Conservation (phyloP, 2,113 vertebrate genomes). For the Ondatra zibethicus region DNA sequence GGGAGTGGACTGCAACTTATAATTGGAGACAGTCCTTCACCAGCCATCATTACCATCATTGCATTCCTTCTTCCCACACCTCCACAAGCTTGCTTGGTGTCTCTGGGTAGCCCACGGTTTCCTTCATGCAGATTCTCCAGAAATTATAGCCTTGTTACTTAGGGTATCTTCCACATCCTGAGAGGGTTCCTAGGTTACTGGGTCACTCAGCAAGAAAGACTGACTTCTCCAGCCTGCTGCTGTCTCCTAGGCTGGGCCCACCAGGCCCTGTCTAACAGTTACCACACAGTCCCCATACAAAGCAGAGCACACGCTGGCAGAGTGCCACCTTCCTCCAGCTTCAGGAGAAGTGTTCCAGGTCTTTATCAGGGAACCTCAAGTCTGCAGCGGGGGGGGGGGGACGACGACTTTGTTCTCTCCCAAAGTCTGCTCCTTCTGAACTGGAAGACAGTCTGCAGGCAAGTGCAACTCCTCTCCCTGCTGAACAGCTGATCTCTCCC, state of each 20-base stretch:
- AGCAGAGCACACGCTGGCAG: background rate
- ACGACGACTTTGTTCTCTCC: background rate
- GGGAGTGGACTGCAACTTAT: background rate
- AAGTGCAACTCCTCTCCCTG: background rate
- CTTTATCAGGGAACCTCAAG: background rate
- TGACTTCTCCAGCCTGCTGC: background rate
- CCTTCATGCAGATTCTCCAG: background rate
- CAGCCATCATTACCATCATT: too few species aligned
- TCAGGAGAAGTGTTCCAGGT: background rate
- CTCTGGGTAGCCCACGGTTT: background rate
- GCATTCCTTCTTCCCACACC: background rate
- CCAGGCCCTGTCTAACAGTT: background rate
- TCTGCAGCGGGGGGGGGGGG: too few species aligned
- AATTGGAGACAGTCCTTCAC: background rate
- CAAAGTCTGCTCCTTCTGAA: background rate
- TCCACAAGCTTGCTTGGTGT: background rate
- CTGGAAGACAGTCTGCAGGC: background rate
- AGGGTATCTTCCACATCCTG: background rate
- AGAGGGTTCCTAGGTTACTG: background rate
- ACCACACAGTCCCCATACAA: background rate
- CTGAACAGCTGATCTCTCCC: background rate
- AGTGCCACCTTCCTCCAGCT: background rate
- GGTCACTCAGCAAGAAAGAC: background rate
- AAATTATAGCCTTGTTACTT: background rate
- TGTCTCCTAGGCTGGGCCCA: background rate